phyloP scores from a whole-genome alignment of 2,888 invertebrate genomes.

The Aromia moschata region DNA sequence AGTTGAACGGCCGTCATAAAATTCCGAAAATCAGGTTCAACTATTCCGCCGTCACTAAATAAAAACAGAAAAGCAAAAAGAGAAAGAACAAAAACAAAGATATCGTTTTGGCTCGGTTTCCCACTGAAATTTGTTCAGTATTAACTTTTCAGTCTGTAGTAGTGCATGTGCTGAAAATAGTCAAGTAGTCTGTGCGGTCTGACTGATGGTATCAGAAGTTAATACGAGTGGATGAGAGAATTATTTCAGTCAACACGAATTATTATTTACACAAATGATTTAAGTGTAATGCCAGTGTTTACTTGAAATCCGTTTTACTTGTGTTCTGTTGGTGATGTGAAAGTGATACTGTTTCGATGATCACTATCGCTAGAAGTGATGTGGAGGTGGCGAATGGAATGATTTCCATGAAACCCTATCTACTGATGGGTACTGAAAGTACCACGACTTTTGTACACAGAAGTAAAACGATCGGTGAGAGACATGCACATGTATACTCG shows the following conservation, averaged over 20 bases:
- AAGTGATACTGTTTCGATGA: conserved; percentile 46
- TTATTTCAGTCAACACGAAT: conserved; percentile 19
- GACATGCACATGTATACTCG: conserved; percentile 1
- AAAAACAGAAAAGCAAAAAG: conserved; percentile 40
- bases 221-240: conserved; percentile 31
- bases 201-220: conserved; percentile 16
- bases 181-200: conserved; percentile 35
- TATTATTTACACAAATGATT: conserved; percentile 15
- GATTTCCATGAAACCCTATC: conserved; percentile 45
- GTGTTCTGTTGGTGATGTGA: conserved; percentile 42
- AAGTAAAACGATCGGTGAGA: conserved; percentile 51
- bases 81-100: conserved; percentile 38
- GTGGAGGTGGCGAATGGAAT: conserved; percentile 48
- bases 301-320: conserved; percentile 25
- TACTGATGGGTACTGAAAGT: conserved; percentile 53
- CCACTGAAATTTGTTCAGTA: conserved; percentile 48
- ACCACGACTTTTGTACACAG: conserved; percentile 44
- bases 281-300: conserved; percentile 26
- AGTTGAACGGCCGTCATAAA: conserved; percentile 17
- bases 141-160: conserved; percentile 53
- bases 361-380: conserved; percentile 53
- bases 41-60: conserved; percentile 25
- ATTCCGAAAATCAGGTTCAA: conserved; percentile 14
- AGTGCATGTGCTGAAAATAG: conserved; percentile 53
- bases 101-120: conserved; percentile 36